Evolutionary conservation across 2,113 vertebrate genomes (phyloP), one percentile per base, ranked within the genome.

Genomic region (Cyprinodon brontotheroides): DNA sequence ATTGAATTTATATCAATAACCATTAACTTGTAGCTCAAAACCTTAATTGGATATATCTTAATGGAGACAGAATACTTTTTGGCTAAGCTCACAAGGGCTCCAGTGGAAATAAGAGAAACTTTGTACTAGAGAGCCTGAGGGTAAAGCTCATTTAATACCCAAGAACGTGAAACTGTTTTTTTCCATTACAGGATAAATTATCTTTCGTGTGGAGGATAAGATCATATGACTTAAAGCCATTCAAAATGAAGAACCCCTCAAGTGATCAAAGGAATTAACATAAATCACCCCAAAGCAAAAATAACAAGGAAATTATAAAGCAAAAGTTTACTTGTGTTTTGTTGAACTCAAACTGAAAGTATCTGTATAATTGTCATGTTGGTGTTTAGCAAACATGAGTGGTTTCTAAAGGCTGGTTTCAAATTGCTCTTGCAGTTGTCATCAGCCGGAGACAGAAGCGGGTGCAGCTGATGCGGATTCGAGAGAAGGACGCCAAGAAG

Each of bases 391-490:
- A 43, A n/a, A 20, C 11, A 47, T 5, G 7, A 5, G 65, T 15
- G 0, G 64, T 29, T 60, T 43, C 13, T 45, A 20, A 59, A 59
- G 29, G 12, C 22, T 59, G 39, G 6, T 59, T 22, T 60, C 20
- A 57, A 20, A n/a, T 59, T 0, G 41, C 14, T 14, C 36, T 68
- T n/a, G 57, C 84, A 97, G 96, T 95, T 61, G 89, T 96, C 61
- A 89, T 96, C 79, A 95, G 93, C 81, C 93, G 93, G 65, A 94
- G 95, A 65, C 96, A 89, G 92, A 96, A 96, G 91, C 93, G 94
- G 74, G 93, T 96, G 66, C 96, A 96, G 74, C 93, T 97, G 73
- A 95, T 96, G 91, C 84, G 92, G 84, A 94, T 96, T 81, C 94
- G 88, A 61, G 94, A 97, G 92, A 95, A 95, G 81, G 95, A 96